Percentiles rank a stretch among this genome's conserved stretches.
Evolutionary conservation across 2,113 vertebrate genomes (phyloP).

Genomic region (Catagonus wagneri): DNA sequence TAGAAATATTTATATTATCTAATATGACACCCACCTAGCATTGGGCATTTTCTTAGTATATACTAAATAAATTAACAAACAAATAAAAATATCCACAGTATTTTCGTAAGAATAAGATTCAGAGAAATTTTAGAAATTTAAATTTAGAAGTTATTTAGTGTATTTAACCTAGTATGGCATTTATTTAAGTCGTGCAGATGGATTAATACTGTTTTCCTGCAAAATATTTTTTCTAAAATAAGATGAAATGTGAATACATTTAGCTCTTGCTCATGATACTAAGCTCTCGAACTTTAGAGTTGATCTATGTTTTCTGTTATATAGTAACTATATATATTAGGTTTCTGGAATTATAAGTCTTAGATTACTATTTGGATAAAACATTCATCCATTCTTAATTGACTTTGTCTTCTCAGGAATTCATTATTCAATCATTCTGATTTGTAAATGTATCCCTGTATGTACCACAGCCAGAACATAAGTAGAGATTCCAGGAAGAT

Average conservation of each 20-base stretch:
- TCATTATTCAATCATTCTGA: neutral
- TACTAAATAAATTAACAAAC: neutral
- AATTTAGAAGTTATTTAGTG: neutral
- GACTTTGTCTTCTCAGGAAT: neutral
- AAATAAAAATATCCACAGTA: neutral
- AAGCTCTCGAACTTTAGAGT: neutral
- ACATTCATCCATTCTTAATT: neutral
- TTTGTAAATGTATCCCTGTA: neutral
- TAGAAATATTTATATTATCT: neutral
- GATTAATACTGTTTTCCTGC: neutral
- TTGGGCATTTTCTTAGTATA: neutral
- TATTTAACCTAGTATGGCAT: neutral
- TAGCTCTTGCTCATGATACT: neutral
- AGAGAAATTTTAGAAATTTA: neutral
- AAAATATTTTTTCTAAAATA: slow-evolving; percentile 43
- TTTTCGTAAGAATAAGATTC: neutral
- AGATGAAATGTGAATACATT: neutral
- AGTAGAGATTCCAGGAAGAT: neutral
- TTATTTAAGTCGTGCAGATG: neutral
- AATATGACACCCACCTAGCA: neutral
- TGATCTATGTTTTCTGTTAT: neutral
- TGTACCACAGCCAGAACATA: neutral
- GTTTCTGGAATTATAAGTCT: neutral
- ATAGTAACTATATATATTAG: neutral
- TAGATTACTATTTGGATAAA: neutral